A percentile compares a stretch with the other conserved stretches of the same genome.
These are phyloP conservation scores for Aptenodytes patagonicus DNA, from an alignment of 2,113 vertebrate species.

Conservation along the genomic window DNA sequence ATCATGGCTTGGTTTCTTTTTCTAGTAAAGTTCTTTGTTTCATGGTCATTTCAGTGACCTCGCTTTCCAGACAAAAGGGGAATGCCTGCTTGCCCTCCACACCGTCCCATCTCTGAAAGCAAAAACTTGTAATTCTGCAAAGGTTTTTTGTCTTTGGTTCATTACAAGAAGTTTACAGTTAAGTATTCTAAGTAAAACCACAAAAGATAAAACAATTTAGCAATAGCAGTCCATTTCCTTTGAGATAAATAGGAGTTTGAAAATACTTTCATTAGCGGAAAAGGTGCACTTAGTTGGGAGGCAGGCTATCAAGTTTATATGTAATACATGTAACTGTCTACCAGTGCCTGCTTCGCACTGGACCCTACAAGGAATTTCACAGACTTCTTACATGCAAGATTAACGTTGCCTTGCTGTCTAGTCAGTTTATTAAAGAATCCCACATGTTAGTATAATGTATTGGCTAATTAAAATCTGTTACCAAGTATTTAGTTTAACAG, in stretches of 20 bases:
- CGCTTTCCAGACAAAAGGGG: neutral
- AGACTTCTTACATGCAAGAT: neutral
- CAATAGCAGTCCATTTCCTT: neutral
- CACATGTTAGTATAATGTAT: neutral
- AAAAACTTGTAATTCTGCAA: neutral
- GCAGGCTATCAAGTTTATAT: neutral
- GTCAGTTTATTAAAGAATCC: neutral
- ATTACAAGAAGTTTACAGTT: neutral
- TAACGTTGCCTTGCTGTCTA: neutral
- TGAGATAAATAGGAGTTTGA: neutral
- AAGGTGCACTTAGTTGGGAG: neutral
- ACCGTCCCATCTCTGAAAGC: neutral
- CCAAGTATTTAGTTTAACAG: neutral
- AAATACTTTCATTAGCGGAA: neutral
- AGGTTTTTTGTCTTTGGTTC: neutral
- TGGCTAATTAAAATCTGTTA: slow-evolving; percentile 17
- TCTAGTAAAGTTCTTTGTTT: neutral
- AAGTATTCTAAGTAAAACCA: neutral
- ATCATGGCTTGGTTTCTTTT: neutral
- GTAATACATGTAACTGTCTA: neutral
- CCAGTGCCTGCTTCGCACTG: neutral
- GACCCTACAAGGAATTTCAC: neutral
- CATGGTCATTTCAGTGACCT: neutral
- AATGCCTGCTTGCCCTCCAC: neutral
- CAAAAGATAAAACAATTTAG: neutral